Conservation (phyloP, 2,888 invertebrate species). For the Podabrus alpinus region DNA sequence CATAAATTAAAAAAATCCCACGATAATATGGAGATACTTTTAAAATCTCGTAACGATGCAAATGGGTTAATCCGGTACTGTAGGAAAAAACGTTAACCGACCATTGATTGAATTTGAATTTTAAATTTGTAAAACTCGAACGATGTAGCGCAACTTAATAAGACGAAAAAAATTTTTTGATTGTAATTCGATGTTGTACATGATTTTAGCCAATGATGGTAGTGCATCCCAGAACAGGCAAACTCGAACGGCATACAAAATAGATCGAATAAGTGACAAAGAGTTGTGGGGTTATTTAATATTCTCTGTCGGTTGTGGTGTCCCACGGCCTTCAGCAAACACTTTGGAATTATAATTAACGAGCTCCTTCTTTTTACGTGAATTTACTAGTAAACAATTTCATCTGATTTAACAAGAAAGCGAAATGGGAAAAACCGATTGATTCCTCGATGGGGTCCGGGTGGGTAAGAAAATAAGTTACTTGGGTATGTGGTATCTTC, state of each 20-base stretch:
- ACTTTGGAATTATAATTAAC: slow-evolving; percentile 38
- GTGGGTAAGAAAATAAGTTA: slow-evolving; percentile 20
- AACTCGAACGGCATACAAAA: slow-evolving; percentile 12
- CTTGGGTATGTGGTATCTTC: too few relatives aligned
- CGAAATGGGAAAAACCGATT: slow-evolving; percentile 14
- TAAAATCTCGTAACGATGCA: neutral
- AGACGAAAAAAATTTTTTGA: neutral
- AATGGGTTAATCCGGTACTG: neutral
- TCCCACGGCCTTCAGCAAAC: slow-evolving; percentile 40
- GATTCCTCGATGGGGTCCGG: too few relatives aligned
- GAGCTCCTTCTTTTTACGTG: slow-evolving; percentile 15
- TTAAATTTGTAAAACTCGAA: neutral
- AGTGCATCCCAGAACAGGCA: slow-evolving; percentile 7
- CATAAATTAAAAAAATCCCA: too few relatives aligned
- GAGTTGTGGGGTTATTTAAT: slow-evolving; percentile 15
- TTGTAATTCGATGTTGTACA: neutral
- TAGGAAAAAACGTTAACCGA: neutral
- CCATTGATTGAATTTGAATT: neutral
- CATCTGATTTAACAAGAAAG: slow-evolving; percentile 16
- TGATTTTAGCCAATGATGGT: neutral
- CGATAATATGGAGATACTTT: neutral
- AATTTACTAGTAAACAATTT: slow-evolving; percentile 4
- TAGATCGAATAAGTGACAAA: slow-evolving; percentile 19
- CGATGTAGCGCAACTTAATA: neutral
- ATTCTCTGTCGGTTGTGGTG: slow-evolving; percentile 22